Evolutionary conservation across 2,797 vertebrate species (phyloP), one percentile per base, ranked within the genome.

Genomic region (Melanotaenia nigrans): DNA sequence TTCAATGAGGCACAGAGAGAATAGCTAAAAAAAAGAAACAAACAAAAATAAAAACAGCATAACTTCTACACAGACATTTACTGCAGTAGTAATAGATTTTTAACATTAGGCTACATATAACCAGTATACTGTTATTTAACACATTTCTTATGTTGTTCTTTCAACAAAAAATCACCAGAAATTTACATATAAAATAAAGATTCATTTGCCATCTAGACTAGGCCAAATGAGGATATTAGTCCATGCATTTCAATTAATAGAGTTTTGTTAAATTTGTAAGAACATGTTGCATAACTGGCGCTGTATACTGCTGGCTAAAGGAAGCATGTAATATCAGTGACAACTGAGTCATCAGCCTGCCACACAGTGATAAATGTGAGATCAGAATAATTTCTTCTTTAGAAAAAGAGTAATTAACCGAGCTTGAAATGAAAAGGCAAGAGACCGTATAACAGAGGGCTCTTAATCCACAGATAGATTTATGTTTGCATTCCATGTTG

Each of bases 291-390:
- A 49, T 77, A 80, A 79, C 40, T 11, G 2, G 49, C 59, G 47
- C 59, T 78, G 62, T 80, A 73, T 73, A 66, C 55, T 59, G 28
- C 65, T 51, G 56, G 73, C 78, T 79, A 40, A 85, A 87, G 65
- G 71, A 83, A 85, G 82, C 77, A 78, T 80, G 35, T 73, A 63
- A 74, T 84, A 83, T 83, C 75, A 64, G 71, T 49, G 74, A 77
- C 35, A 68, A 68, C n/a, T 87, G 76, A 89, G 57, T 78, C 81
- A 79, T 82, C 66, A 40, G 71, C 65, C 78, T 83, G 83, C 72
- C 49, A 47, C 63, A 62, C 61, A 61, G 80, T 64, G 77, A 85
- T 83, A 84, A 78, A 81, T 84, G 42, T 47, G 71, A 66, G 74
- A 64, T 73, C 56, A 58, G 79, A 79, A 84, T 80, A 56, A 79